Base-by-base conservation (phyloP, 1,140 invertebrate genomes). In the Ptiloglossa arizonensis region DNA sequence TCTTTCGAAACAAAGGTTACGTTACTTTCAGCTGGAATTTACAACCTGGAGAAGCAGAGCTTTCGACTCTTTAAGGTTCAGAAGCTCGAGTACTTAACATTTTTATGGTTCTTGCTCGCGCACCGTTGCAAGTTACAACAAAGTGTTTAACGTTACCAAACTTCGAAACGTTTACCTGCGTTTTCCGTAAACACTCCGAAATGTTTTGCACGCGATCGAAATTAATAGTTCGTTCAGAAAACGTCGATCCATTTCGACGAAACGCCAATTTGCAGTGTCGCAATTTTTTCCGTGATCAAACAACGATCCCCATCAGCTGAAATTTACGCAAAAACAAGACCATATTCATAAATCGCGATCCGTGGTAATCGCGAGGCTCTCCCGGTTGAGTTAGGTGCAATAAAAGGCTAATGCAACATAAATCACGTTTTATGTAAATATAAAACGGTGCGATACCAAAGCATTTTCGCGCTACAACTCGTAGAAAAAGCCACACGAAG, bases 381-480 rank as follows among this genome's bases (percentile, higher is more conserved):
- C 0, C 4, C n/a, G 4, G 38, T 35, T 19, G 4, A 22, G 48
- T 50, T 38, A n/a, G 29, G 29, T 64, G 44, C 46, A 64, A 64
- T 63, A 64, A 73, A 64, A 73, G 11, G 32, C 24, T 64, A 73
- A 64, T 41, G 59, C 48, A 64, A 41, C 54, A 60, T 70, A 59
- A 70, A 60, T 73, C 70, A 52, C 59, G 24, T 73, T 73, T 64
- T 52, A 73, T 64, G 46, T 46, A 38, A 63, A 38, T n/a, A 38
- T 46, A 70, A 70, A 70, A n/a, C 38, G 38, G n/a, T 44, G 38
- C 24, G 52, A 66, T 66, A 29, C 32, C 19, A 17, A 54, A 68
- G 13, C 48, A 5, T 27, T 48, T 19, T 2, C 6, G 13, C 27
- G 68, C 35, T 32, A 19, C 9, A 32, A 4, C 4, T 41, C 22